phyloP scores from a whole-genome alignment of 2,888 invertebrate species.

The Cistogaster globosa region DNA sequence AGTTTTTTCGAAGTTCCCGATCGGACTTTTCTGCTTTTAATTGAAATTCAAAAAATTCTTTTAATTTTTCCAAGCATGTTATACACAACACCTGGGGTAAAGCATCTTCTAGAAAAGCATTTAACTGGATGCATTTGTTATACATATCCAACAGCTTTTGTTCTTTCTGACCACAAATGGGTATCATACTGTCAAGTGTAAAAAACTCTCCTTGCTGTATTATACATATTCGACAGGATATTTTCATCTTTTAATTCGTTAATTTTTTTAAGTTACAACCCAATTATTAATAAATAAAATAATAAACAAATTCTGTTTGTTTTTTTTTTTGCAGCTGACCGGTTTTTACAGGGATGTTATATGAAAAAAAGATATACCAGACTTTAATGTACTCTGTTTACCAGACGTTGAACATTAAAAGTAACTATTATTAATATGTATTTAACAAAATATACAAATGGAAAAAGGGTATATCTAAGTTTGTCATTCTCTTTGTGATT shows the following conservation, averaged over 20 bases:
- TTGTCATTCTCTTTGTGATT: no score
- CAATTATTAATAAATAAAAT: neutral
- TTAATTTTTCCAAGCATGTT: conserved; percentile 64
- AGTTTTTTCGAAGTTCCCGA: conserved; percentile 44
- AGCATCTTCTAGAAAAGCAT: conserved; percentile 62
- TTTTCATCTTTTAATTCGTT: conserved; percentile 50
- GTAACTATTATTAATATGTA: no score
- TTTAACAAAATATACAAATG: no score
- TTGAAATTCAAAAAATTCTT: conserved; percentile 60
- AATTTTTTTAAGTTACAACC: neutral
- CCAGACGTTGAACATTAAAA: no score
- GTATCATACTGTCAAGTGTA: conserved; percentile 66
- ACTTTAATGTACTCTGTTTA: no score
- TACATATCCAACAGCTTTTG: conserved; percentile 66
- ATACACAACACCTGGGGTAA: conserved; percentile 72
- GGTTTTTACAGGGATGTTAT: no score
- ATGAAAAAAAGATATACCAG: no score
- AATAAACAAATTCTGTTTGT: conserved; percentile 26
- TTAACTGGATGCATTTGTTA: conserved; percentile 71
- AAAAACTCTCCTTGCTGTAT: conserved; percentile 67
- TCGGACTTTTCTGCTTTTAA: conserved; percentile 67
- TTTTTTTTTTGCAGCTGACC: neutral
- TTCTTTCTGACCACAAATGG: conserved; percentile 23
- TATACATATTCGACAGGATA: conserved; percentile 73
- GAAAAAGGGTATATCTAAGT: no score